Conservation (phyloP, 1,140 invertebrate species). For the Globodera rostochiensis region DNA sequence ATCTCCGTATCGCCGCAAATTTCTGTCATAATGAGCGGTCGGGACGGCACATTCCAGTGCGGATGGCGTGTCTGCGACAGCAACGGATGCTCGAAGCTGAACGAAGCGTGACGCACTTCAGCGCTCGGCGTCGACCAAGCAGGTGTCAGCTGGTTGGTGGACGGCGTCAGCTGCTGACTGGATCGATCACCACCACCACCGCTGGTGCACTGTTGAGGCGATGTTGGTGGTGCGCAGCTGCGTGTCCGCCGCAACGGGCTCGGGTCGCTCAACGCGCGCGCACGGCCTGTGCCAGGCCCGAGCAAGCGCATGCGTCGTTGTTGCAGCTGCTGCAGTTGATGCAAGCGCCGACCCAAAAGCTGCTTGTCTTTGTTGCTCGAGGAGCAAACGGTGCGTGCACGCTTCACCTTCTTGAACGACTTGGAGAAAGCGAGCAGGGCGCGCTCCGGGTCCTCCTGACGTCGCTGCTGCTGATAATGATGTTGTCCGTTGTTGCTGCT, state of each 20-base stretch:
- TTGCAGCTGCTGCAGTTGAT: background rate
- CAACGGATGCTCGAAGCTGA: constrained; percentile 7
- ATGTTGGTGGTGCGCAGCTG: background rate
- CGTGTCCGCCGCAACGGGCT: background rate
- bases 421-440: constrained; percentile 61
- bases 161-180: background rate
- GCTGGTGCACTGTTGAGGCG: background rate
- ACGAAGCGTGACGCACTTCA: background rate
- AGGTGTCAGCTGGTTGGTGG: background rate
- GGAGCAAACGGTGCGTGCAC: constrained; percentile 35
- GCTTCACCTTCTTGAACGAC: constrained; percentile 62
- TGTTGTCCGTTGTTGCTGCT: background rate
- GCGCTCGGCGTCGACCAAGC: background rate
- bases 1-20: background rate
- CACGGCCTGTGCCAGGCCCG: background rate
- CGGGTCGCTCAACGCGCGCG: background rate
- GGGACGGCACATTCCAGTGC: background rate
- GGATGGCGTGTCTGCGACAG: background rate
- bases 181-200: background rate
- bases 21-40: background rate
- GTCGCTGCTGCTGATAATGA: background rate
- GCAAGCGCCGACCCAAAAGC: background rate
- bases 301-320: background rate
- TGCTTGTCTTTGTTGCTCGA: constrained; percentile 7
- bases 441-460: constrained; percentile 9